These are phyloP conservation scores for Tachysurus vachellii DNA, from an alignment of 2,113 vertebrate species.

Conservation along the genomic window DNA sequence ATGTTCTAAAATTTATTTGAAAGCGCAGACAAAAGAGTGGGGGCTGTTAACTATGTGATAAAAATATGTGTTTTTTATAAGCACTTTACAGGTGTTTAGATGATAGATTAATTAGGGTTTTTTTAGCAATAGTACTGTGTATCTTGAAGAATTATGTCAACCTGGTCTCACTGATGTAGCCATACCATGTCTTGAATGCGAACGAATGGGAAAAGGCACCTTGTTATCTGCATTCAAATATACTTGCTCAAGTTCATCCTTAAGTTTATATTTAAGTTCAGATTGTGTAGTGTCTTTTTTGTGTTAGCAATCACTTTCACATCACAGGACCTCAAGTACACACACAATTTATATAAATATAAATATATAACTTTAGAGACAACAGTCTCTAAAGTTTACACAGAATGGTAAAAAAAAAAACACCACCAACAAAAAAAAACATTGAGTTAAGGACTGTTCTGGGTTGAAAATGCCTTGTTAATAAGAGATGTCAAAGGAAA, in stretches of 20 bases:
- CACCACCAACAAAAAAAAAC: no score
- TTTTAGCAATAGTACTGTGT: not conserved
- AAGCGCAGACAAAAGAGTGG: not conserved
- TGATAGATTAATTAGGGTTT: not conserved
- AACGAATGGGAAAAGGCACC: not conserved
- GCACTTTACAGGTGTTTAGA: not conserved
- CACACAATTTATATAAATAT: no score
- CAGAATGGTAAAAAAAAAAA: no score
- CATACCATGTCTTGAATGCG: not conserved
- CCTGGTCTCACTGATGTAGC: not conserved
- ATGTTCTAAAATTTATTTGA: not conserved
- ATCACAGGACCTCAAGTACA: not conserved
- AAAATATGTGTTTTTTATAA: not conserved
- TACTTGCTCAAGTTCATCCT: not conserved
- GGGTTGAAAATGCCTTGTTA: no score
- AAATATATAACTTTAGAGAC: no score
- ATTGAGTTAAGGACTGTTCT: no score
- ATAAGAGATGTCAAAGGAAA: no score
- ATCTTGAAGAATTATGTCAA: not conserved
- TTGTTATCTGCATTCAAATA: not conserved
- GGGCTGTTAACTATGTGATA: not conserved
- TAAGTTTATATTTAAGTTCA: not conserved
- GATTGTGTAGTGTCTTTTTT: not conserved
- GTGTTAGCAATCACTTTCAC: not conserved
- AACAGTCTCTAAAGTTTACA: not conserved